Conservation (phyloP, 2,888 invertebrate species). For the Xylocampa areola region DNA sequence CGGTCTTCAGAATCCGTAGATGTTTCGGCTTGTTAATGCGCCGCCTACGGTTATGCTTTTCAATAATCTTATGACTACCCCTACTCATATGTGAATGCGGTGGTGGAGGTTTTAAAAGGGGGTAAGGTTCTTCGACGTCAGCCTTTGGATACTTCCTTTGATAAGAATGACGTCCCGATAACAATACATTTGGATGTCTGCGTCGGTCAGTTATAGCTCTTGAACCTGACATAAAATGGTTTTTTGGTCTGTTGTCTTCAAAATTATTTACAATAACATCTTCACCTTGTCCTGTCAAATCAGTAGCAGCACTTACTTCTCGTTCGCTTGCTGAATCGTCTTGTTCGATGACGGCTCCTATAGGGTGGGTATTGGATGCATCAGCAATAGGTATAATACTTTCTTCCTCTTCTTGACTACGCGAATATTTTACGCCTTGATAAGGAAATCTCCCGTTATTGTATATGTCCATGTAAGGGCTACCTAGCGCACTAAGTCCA, state of each 20-base stretch:
- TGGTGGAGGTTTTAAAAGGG: slow-evolving; percentile 84
- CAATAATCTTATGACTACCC: slow-evolving; percentile 67
- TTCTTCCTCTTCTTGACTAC: slow-evolving; percentile 87
- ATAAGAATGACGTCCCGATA: slow-evolving; percentile 69
- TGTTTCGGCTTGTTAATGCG: slow-evolving; percentile 75
- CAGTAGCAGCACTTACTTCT: slow-evolving; percentile 69
- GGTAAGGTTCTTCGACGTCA: slow-evolving; percentile 80
- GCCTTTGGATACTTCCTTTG: slow-evolving; percentile 79
- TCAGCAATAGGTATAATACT: slow-evolving; percentile 82
- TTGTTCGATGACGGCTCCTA: slow-evolving; percentile 86
- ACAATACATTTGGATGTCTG: slow-evolving; percentile 73
- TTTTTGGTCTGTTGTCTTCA: slow-evolving; percentile 73
- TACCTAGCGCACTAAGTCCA: slow-evolving; percentile 70
- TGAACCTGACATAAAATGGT: slow-evolving; percentile 63
- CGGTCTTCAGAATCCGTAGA: slow-evolving; percentile 74
- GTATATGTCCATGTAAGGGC: slow-evolving; percentile 79
- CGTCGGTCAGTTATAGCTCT: slow-evolving; percentile 70
- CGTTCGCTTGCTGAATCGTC: slow-evolving; percentile 73
- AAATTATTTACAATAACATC: slow-evolving; percentile 66
- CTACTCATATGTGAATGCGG: slow-evolving; percentile 69
- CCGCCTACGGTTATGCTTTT: slow-evolving; percentile 74
- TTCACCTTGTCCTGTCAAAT: slow-evolving; percentile 71
- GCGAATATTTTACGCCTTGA: slow-evolving; percentile 84
- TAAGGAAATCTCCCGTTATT: slow-evolving; percentile 78
- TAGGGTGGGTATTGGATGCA: slow-evolving; percentile 81